These are phyloP conservation scores for Halcyon badia DNA, from an alignment of 2,797 vertebrate species.

Conservation along the genomic window DNA sequence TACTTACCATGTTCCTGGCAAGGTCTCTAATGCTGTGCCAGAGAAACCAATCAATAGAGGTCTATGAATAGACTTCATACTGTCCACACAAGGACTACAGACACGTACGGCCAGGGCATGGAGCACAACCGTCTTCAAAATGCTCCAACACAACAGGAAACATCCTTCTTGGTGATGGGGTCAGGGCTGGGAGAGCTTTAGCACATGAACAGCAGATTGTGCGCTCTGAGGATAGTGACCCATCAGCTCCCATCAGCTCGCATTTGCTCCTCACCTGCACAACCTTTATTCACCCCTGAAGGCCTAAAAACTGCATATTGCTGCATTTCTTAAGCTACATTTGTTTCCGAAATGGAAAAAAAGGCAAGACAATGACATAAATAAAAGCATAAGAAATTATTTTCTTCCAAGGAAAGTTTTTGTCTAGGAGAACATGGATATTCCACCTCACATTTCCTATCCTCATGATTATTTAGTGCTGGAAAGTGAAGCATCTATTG, in stretches of 20 bases:
- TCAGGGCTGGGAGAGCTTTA: background rate
- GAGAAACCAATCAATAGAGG: background rate
- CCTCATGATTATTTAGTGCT: background rate
- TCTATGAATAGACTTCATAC: background rate
- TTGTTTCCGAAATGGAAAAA: background rate
- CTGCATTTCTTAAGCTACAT: background rate
- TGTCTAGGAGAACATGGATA: background rate
- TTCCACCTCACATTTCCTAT: background rate
- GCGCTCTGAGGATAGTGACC: background rate
- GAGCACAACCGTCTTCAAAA: background rate
- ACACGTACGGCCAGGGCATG: background rate
- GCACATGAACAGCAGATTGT: background rate
- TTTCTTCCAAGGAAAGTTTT: background rate
- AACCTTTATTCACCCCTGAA: background rate
- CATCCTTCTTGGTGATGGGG: rapidly evolving
- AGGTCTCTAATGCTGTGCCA: background rate
- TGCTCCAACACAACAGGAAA: background rate
- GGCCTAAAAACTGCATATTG: background rate
- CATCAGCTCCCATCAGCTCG: background rate
- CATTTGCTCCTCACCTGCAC: background rate
- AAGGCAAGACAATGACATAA: background rate
- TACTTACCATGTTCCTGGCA: background rate
- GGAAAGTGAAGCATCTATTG: background rate
- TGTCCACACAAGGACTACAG: background rate
- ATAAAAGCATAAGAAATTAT: background rate